Conservation (phyloP, 2,113 vertebrate species). For the Xyliphius kryptos region DNA sequence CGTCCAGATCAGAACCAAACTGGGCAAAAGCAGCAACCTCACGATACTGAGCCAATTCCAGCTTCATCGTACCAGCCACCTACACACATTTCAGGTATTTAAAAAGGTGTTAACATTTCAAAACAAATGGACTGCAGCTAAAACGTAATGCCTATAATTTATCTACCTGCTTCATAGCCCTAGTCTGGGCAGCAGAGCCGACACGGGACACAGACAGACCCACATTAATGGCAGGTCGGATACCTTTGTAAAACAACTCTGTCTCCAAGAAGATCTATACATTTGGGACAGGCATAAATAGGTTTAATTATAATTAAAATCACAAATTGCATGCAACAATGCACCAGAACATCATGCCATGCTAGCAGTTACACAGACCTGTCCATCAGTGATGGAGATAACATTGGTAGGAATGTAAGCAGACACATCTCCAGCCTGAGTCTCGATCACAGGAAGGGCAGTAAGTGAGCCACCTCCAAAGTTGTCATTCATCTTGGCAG, state of each 20-base stretch:
- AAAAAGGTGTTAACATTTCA: too few species aligned
- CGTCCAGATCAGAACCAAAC: slow-evolving; percentile 94
- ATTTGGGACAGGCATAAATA: too few species aligned
- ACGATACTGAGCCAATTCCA: slow-evolving; percentile 94
- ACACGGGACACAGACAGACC: slow-evolving; percentile 98
- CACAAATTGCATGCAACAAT: too few species aligned
- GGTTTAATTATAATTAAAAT: background rate
- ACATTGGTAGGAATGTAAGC: slow-evolving; percentile 99
- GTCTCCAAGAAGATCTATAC: slow-evolving; percentile 99
- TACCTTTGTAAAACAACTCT: slow-evolving; percentile 97
- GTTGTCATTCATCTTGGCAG: slow-evolving; percentile 95
- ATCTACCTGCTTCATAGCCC: slow-evolving; percentile 96
- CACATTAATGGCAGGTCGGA: slow-evolving; percentile 95
- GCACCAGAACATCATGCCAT: too few species aligned
- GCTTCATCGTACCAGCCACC: slow-evolving; percentile 98
- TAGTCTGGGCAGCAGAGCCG: slow-evolving; percentile 96
- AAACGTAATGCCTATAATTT: too few species aligned
- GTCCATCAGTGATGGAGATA: slow-evolving; percentile 97
- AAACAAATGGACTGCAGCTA: too few species aligned
- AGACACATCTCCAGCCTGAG: slow-evolving; percentile 96
- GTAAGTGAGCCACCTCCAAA: slow-evolving; percentile 94
- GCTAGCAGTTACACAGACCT: too few species aligned
- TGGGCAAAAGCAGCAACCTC: slow-evolving; percentile 96
- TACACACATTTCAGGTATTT: too few species aligned
- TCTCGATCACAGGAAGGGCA: slow-evolving; percentile 92